phyloP scores from a whole-genome alignment of 2,113 vertebrate genomes.

The Serinus canaria region DNA sequence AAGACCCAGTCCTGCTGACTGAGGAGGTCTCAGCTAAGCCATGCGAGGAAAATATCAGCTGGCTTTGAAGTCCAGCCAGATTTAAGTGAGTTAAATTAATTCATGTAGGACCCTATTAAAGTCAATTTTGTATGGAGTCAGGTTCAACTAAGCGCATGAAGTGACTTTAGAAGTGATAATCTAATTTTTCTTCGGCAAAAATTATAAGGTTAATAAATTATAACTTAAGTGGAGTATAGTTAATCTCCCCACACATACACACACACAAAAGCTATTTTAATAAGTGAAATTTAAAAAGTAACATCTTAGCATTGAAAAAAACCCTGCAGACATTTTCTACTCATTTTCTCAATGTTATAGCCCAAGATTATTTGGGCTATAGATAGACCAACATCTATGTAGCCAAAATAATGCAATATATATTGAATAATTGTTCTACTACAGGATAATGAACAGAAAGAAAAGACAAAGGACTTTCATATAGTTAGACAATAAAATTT shows the following conservation, averaged over 20 bases:
- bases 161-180: not conserved
- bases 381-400: not conserved
- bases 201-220: not conserved
- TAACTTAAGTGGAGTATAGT: not conserved
- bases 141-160: not conserved
- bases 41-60: not conserved
- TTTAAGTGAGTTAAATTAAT: not conserved
- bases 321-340: not conserved
- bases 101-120: not conserved
- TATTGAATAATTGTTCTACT: not conserved
- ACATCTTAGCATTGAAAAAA: not conserved
- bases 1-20: not conserved
- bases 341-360: not conserved
- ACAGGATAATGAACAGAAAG: not conserved
- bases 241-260: not conserved
- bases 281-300: not conserved
- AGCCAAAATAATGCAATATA: not conserved
- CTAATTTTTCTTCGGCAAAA: not conserved
- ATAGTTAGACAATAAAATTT: not conserved
- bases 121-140: not conserved
- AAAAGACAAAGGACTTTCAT: not conserved
- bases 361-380: not conserved
- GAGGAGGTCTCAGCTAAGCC: not conserved
- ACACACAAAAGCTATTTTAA: not conserved
- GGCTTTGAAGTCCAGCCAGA: not conserved